Percentiles rank a stretch among this genome's conserved stretches.
phyloP scores from a whole-genome alignment of 30 jellyfish, hydroid and myxozoan species.

The Pseudorhiza aurosa region DNA sequence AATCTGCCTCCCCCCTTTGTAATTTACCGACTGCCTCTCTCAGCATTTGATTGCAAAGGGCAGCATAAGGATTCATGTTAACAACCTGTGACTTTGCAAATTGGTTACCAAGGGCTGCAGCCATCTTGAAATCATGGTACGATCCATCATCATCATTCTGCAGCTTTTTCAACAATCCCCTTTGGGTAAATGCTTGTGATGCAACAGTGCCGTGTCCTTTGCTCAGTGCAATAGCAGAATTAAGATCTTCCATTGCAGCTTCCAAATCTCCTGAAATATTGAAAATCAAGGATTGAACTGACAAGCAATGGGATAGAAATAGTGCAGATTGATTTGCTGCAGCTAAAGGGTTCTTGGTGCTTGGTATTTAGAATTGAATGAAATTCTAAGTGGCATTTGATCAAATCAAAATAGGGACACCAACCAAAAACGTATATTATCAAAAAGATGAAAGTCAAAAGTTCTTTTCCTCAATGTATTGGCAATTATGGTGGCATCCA shows the following conservation, averaged over 20 bases:
- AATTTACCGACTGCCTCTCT: conserved; percentile 66
- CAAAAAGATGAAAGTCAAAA: too few relatives aligned
- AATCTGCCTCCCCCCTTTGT: conserved; percentile 20
- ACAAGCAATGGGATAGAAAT: too few relatives aligned
- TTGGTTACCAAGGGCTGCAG: conserved; percentile 77
- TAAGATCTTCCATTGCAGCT: conserved; percentile 71
- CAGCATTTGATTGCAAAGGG: conserved; percentile 93
- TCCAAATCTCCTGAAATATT: conserved; percentile 72
- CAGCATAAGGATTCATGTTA: conserved; percentile 93
- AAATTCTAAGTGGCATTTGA: too few relatives aligned
- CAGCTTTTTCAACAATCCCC: conserved; percentile 74
- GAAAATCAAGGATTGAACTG: too few relatives aligned
- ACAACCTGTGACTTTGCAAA: conserved; percentile 81
- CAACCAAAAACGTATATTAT: too few relatives aligned
- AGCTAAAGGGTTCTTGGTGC: too few relatives aligned
- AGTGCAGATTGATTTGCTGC: too few relatives aligned
- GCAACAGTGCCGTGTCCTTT: conserved; percentile 86
- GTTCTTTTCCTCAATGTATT: too few relatives aligned
- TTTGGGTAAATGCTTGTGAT: conserved; percentile 88
- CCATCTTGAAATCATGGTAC: conserved; percentile 70
- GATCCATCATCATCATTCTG: conserved; percentile 80
- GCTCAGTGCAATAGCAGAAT: conserved; percentile 78
- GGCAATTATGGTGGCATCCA: too few relatives aligned
- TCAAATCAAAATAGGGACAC: too few relatives aligned
- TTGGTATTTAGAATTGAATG: too few relatives aligned